Evolutionary conservation across 2,113 vertebrate species (phyloP), one percentile per base, ranked within the genome.

Genomic region (Saguinus midas): DNA sequence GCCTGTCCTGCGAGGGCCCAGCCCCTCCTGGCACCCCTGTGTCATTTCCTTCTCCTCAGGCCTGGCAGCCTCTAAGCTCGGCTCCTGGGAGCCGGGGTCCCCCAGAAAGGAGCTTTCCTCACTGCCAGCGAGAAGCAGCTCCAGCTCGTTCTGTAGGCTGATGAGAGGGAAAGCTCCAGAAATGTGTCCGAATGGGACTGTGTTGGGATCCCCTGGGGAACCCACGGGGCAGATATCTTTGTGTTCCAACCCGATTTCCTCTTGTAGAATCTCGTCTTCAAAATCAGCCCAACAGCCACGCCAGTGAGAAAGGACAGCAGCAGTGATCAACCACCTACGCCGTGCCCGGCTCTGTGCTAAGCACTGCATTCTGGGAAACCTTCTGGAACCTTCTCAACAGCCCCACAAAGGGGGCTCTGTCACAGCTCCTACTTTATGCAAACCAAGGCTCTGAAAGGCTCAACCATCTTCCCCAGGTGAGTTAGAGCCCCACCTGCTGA

Each of bases 261-360:
- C 35, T 58, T 6, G 1, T 14, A 16, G n/a, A 29, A 14, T 21
- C 86, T 17, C 25, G 2, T 2, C 50, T 1, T 16, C 0, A 72
- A 23, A 25, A 14, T 32, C 8, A 35, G 43, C 84, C 16, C 4
- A 1, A 13, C 5, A 21, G 66, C 18, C 29, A 0, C 0, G 3
- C 45, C 32, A 18, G 1, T 3, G 6, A 20, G 68, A 45, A 78
- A 64, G 23, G 0, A 76, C 61, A 23, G 35, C 8, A 37, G 9
- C 81, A 0, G 0, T 5, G 0, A 6, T 11, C n/a, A 11, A 35
- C 45, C 12, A 21, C n/a, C 32, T 8, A 0, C 48, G 21, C 13
- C 8, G 8, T 7, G 55, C 68, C 37, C 25, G 57, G 66, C 48
- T 45, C 75, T 18, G 14, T 2, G 48, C 55, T 21, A 14, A 66